phyloP scores from a whole-genome alignment of 2,888 invertebrate genomes.

The Hybos culiciformis region DNA sequence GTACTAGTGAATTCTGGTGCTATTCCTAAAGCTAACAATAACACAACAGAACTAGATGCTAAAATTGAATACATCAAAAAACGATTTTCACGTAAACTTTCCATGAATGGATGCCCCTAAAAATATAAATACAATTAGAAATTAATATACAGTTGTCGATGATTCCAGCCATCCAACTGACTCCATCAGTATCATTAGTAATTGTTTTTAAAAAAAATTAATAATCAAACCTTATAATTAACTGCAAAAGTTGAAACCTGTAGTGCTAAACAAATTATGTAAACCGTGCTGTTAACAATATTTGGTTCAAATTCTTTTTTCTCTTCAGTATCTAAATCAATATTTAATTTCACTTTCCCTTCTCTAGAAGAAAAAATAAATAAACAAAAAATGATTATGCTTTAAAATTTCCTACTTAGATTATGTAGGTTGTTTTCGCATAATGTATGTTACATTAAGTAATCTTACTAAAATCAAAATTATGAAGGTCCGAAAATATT shows the following conservation, averaged over 20 bases:
- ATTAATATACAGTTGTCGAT: too few relatives aligned
- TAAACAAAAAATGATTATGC: too few relatives aligned
- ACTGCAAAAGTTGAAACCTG: constrained; percentile 98
- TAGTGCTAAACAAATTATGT: constrained; percentile 92
- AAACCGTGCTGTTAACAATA: constrained; percentile 93
- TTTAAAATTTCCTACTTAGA: too few relatives aligned
- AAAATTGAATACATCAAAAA: constrained; percentile 82
- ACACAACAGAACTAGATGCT: constrained; percentile 66
- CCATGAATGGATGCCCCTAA: constrained; percentile 99
- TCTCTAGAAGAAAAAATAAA: constrained; percentile 36
- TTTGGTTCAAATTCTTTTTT: constrained; percentile 85
- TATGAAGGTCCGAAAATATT: too few relatives aligned
- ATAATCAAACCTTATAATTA: constrained; percentile 73
- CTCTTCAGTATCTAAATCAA: constrained; percentile 48
- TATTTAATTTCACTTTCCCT: constrained; percentile 43
- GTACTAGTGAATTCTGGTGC: constrained; percentile 74
- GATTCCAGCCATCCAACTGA: too few relatives aligned
- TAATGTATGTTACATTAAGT: too few relatives aligned
- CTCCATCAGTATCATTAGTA: too few relatives aligned
- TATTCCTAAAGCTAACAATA: constrained; percentile 71
- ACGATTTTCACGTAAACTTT: constrained; percentile 83
- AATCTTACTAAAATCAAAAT: too few relatives aligned
- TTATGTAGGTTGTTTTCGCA: too few relatives aligned
- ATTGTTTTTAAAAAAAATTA: background rate
- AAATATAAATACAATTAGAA: constrained; percentile 16